Percentiles rank a stretch among this genome's conserved stretches.
phyloP scores from a whole-genome alignment of 2,888 invertebrate species.

The Molorchus minor region DNA sequence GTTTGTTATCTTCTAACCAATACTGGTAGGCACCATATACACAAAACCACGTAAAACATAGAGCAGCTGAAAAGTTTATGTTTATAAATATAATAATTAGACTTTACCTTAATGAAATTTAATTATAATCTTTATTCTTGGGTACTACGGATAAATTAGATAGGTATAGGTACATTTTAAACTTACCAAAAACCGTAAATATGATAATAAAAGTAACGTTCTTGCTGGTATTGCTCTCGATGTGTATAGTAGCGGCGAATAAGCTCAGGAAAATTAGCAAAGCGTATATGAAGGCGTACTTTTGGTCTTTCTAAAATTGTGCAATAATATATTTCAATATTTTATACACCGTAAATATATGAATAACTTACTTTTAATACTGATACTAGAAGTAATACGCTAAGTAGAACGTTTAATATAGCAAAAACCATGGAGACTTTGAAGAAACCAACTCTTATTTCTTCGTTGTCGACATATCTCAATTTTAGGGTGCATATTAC shows the following conservation, averaged over 20 bases:
- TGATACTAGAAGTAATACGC: constrained; percentile 50
- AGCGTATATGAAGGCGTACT: constrained; percentile 53
- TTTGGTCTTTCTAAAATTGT: constrained; percentile 50
- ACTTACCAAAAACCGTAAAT: constrained; percentile 52
- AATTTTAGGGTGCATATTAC: constrained; percentile 51
- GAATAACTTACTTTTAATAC: constrained; percentile 48
- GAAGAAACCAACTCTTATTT: constrained; percentile 49
- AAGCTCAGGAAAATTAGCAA: constrained; percentile 52
- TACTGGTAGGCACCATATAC: constrained; percentile 52
- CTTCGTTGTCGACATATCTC: constrained; percentile 46
- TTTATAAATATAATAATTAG: no score
- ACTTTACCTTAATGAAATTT: no score
- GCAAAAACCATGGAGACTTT: constrained; percentile 54
- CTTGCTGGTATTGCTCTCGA: constrained; percentile 51
- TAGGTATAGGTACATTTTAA: not conserved
- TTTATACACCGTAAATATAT: not conserved
- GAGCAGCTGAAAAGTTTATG: constrained; percentile 47
- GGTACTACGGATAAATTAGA: not conserved
- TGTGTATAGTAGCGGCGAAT: constrained; percentile 53
- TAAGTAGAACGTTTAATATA: constrained; percentile 49
- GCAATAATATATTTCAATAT: constrained; percentile 5
- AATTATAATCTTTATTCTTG: no score
- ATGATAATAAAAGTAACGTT: constrained; percentile 50
- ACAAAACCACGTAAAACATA: constrained; percentile 52
- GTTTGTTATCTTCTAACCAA: constrained; percentile 35